These are phyloP conservation scores for Sinocyclocheilus anshuiensis DNA, from an alignment of 2,113 vertebrate genomes.

Conservation along the genomic window DNA sequence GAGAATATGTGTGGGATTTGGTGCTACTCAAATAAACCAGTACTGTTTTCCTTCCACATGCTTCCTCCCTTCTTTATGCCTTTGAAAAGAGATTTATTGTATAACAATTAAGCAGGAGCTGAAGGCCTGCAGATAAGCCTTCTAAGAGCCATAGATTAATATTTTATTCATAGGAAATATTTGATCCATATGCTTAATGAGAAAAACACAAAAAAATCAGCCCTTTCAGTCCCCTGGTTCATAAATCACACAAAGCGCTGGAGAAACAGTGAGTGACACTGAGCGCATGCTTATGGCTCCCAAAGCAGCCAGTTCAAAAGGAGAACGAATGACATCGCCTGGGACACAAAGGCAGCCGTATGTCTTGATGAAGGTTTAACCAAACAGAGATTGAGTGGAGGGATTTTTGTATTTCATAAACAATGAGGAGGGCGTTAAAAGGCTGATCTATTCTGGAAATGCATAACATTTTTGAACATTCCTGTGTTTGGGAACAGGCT, in stretches of 20 bases:
- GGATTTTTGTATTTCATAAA: conserved; percentile 31
- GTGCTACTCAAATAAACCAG: background rate
- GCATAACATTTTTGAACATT: background rate
- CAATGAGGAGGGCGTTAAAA: conserved; percentile 11
- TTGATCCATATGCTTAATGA: conserved; percentile 36
- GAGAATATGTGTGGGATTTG: background rate
- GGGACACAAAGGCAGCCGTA: conserved; percentile 14
- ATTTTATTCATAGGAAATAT: conserved; percentile 1
- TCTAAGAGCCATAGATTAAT: conserved; percentile 32
- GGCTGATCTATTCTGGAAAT: conserved; percentile 19
- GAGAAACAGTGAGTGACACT: background rate
- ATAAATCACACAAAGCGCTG: conserved; percentile 24
- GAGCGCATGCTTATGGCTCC: background rate
- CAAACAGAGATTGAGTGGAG: conserved; percentile 13
- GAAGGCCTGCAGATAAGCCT: conserved; percentile 45
- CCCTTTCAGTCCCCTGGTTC: background rate
- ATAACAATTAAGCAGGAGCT: conserved; percentile 35
- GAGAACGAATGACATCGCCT: conserved; percentile 29
- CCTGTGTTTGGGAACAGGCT: background rate
- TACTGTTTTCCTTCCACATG: background rate
- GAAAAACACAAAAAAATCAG: conserved; percentile 28
- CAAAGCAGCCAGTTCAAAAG: conserved; percentile 34
- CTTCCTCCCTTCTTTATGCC: background rate
- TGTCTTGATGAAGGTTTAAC: conserved; percentile 37
- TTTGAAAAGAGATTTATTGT: conserved; percentile 21